phyloP scores from a whole-genome alignment of 2,113 vertebrate species.

The Larimichthys crocea region DNA sequence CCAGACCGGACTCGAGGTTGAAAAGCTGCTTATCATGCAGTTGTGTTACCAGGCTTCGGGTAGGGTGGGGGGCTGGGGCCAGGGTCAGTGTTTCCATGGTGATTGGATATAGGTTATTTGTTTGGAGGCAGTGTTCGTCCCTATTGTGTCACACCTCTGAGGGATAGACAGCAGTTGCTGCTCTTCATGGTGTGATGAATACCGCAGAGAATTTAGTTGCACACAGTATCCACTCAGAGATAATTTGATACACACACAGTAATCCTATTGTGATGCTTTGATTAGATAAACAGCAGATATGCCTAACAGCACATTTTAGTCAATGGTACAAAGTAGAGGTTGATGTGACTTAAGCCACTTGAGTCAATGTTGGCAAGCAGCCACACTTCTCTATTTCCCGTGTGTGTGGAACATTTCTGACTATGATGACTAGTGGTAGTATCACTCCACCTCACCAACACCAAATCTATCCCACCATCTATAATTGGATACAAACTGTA shows the following conservation, averaged over 20 bases:
- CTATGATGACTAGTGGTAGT: neutral
- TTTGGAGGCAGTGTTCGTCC: constrained; percentile 44
- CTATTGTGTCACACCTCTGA: constrained; percentile 31
- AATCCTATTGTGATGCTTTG: constrained; percentile 22
- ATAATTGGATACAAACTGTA: neutral
- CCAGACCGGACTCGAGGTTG: constrained; percentile 37
- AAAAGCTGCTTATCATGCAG: constrained; percentile 61
- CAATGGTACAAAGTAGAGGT: neutral
- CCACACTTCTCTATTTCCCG: neutral
- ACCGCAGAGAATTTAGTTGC: constrained; percentile 20
- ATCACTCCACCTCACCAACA: neutral
- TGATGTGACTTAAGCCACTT: constrained; percentile 11
- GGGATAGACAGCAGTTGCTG: constrained; percentile 8
- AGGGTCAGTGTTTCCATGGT: constrained; percentile 46
- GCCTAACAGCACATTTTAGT: constrained; percentile 8
- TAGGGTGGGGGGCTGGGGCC: neutral
- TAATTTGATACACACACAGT: constrained; percentile 31
- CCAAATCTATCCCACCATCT: neutral
- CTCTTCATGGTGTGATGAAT: constrained; percentile 9
- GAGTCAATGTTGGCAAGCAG: neutral
- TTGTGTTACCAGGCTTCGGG: constrained; percentile 27
- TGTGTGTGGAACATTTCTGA: neutral
- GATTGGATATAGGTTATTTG: constrained; percentile 50
- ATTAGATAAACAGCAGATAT: constrained; percentile 36
- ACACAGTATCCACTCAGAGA: constrained; percentile 15